phyloP scores from a whole-genome alignment of 2,113 vertebrate species.

The Eclectus roratus region DNA sequence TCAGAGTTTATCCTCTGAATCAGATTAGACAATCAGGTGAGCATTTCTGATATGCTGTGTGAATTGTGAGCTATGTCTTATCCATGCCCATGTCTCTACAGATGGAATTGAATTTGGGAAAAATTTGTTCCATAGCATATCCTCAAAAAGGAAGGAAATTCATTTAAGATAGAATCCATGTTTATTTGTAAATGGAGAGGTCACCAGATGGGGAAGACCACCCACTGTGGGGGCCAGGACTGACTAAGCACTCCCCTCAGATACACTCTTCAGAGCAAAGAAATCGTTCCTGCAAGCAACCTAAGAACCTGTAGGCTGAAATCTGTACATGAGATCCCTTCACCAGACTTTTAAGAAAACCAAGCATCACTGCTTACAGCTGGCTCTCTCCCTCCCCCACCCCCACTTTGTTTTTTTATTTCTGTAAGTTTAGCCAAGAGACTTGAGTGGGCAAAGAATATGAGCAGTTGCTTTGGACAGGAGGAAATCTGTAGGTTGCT shows the following conservation, averaged over 20 bases:
- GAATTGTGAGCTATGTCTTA: not conserved
- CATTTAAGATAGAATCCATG: not conserved
- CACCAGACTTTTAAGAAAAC: not conserved
- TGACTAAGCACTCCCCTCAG: not conserved
- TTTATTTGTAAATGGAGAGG: not conserved
- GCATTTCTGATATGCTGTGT: not conserved
- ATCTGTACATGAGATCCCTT: not conserved
- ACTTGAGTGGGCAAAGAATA: not conserved
- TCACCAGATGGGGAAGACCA: not conserved
- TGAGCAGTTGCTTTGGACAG: not conserved
- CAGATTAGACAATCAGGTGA: not conserved
- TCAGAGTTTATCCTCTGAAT: not conserved
- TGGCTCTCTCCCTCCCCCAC: not conserved
- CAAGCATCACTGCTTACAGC: not conserved
- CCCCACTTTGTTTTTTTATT: accelerated
- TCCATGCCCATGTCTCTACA: not conserved
- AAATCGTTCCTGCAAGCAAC: not conserved
- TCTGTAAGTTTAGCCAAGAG: not conserved
- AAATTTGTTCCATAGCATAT: not conserved
- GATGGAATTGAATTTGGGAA: not conserved
- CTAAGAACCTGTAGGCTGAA: not conserved
- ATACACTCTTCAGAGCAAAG: not conserved
- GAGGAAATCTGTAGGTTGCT: not conserved
- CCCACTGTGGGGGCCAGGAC: too few species aligned
- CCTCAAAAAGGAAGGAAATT: not conserved